phyloP scores from a whole-genome alignment of 2,888 invertebrate species.

The Conistra vaccinii region DNA sequence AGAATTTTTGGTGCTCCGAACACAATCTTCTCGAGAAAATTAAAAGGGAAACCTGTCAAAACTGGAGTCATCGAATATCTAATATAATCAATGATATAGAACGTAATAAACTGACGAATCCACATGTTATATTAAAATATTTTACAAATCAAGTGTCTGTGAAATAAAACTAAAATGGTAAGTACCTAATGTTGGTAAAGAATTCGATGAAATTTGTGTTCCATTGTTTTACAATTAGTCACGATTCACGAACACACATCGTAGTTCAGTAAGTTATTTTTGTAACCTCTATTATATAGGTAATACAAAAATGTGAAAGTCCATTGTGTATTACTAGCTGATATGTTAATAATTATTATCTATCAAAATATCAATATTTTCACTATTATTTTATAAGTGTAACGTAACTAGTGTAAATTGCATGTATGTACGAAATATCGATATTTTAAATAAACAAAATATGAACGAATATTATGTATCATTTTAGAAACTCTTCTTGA shows the following conservation, averaged over 20 bases:
- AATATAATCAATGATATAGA: conserved; percentile 75
- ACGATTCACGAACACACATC: not conserved
- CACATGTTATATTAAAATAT: conserved; percentile 69
- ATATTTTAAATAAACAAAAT: not conserved
- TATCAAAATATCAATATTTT: not conserved
- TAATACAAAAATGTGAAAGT: not conserved
- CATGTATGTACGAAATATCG: conserved; percentile 4
- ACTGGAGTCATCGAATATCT: conserved; percentile 77
- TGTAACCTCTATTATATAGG: not conserved
- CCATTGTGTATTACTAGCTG: not conserved
- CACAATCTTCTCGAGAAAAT: conserved; percentile 78
- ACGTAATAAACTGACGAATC: conserved; percentile 68
- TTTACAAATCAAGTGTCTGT: conserved; percentile 53
- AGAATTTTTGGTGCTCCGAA: conserved; percentile 79
- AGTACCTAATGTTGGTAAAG: not conserved
- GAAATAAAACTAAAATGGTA: not conserved
- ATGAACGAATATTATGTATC: not conserved
- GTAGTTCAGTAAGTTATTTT: not conserved
- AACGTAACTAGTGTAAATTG: not conserved
- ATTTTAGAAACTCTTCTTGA: not conserved
- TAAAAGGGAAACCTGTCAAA: conserved; percentile 74
- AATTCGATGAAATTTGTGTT: not conserved
- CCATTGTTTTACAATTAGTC: not conserved
- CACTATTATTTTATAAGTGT: not conserved
- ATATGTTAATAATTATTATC: not conserved